Evolutionary conservation across 2,113 vertebrate genomes (phyloP), one percentile per base, ranked within the genome.

Genomic region (Catharus minimus): DNA sequence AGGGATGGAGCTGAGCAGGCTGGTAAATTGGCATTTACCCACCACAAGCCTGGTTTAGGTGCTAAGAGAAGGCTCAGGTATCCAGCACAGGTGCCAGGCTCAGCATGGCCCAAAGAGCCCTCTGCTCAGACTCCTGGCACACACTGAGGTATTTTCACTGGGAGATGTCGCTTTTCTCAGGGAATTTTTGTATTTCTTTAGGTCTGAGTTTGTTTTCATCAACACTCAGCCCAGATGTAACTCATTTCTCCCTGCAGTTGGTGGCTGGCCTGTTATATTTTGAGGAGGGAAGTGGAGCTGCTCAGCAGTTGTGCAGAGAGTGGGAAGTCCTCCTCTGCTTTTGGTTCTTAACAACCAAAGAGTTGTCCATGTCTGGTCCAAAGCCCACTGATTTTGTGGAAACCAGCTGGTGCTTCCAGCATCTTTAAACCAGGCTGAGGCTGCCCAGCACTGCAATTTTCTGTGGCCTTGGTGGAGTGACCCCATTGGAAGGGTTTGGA

Each of bases 171-270:
- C 24, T 13, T 88, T 68, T 69, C 33, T 33, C 19, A 4, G 18
- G 38, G 24, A 44, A 14, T 44, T 68, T 20, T 39, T 50, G 24
- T 18, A 3, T 55, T 62, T 43, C 15, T 60, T 60, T 11, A 27
- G 36, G 8, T 30, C 13, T 50, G 30, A 41, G 47, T 32, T 22
- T 32, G 0, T 86, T 74, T 74, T 62, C 56, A 18, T 52, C 22
- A 9, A 3, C 4, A 0, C 4, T 69, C 4, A 1, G 7, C 44
- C 43, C 30, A 19, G 30, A 17, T 33, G 12, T 50, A n/a, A 5
- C 5, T 60, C 2, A 0, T 38, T 78, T 61, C 24, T 68, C 78
- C 49, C 22, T 58, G 57, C 9, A 3, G 0, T 28, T 2, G 3
- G 4, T 77, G 57, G n/a, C 39, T 53, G 43, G 13, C 19, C 57